Evolutionary conservation across 1,140 invertebrate genomes (phyloP).

Genomic region (Vanessa tameamea): DNA sequence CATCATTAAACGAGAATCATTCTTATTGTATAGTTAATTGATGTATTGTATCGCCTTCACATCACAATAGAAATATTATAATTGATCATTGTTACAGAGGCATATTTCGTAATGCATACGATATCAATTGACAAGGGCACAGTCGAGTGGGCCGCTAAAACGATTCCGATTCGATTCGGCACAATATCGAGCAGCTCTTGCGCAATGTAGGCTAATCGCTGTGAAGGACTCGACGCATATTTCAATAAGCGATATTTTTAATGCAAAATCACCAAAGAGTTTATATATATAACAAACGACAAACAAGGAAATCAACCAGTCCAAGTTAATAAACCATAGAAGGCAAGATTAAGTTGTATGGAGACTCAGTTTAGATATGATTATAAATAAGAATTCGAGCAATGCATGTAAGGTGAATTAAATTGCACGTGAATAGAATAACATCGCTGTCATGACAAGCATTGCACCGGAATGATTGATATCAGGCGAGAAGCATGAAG

Average conservation of each 20-base stretch:
- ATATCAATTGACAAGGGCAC: conserved; percentile 48
- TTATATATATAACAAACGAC: background rate
- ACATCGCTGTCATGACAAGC: conserved; percentile 54
- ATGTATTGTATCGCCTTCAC: conserved; percentile 36
- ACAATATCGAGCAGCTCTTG: conserved; percentile 59
- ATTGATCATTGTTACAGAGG: conserved; percentile 54
- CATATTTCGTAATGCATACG: conserved; percentile 59
- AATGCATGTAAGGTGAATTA: conserved; percentile 45
- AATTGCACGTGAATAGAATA: conserved; percentile 47
- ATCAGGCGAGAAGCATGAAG: conserved; percentile 16
- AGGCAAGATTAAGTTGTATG: background rate
- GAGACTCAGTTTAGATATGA: conserved; percentile 15
- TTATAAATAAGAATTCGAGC: conserved; percentile 26
- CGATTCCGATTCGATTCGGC: conserved; percentile 62
- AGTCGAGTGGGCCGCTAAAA: conserved; percentile 55
- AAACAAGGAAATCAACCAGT: background rate
- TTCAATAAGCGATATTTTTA: conserved; percentile 12
- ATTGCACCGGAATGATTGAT: conserved; percentile 36
- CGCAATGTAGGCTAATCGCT: conserved; percentile 63
- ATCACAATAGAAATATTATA: conserved; percentile 43
- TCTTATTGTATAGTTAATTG: conserved; percentile 35
- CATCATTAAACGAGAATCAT: conserved; percentile 1
- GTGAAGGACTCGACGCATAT: conserved; percentile 58
- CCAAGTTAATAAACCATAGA: background rate
- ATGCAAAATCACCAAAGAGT: background rate